A percentile compares a stretch with the other conserved stretches of the same genome.
phyloP scores from a whole-genome alignment of 1,140 invertebrate genomes.

The Homarus americanus region DNA sequence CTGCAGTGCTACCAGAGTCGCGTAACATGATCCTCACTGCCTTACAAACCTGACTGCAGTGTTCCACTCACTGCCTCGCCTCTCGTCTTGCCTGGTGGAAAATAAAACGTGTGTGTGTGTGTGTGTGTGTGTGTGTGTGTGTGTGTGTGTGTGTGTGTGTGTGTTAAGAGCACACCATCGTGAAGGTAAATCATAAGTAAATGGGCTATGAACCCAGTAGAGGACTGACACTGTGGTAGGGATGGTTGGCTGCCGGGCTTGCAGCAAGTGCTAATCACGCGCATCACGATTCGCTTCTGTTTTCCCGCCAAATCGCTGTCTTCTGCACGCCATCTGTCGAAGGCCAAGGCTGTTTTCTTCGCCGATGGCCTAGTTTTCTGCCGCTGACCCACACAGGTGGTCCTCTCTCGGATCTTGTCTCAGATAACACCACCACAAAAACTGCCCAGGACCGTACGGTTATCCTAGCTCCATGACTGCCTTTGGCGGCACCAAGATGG shows the following conservation, averaged over 20 bases:
- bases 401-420: background rate
- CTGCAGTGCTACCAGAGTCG: background rate
- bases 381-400: background rate
- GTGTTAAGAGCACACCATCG: background rate
- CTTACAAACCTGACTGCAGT: background rate
- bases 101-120: background rate
- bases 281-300: slow-evolving; percentile 54
- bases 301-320: slow-evolving; percentile 41
- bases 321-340: slow-evolving; percentile 25
- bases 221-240: background rate
- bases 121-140: no score
- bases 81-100: background rate
- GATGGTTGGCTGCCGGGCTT: background rate
- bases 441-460: background rate
- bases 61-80: background rate
- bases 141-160: no score
- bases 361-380: slow-evolving; percentile 25
- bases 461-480: background rate
- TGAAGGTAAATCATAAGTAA: no score
- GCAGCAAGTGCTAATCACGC: slow-evolving; percentile 30
- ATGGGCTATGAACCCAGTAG: background rate
- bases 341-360: slow-evolving; percentile 24
- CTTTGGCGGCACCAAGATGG: background rate
- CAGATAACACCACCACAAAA: background rate
- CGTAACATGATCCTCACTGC: background rate